phyloP scores from a whole-genome alignment of 1,140 invertebrate genomes.

The Leptopilina clavipes region DNA sequence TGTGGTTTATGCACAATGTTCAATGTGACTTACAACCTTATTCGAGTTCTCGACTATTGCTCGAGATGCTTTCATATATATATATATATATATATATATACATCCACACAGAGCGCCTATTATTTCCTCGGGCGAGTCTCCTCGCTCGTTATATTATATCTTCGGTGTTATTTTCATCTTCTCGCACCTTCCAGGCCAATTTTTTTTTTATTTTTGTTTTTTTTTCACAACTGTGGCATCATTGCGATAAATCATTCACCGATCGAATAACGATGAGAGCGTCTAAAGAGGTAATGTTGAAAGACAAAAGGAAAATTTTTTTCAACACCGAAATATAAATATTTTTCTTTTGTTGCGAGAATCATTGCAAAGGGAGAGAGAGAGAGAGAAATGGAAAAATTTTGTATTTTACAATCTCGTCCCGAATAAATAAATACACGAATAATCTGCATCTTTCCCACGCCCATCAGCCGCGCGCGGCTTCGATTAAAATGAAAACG shows the following conservation, averaged over 20 bases:
- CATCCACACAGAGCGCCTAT: neutral
- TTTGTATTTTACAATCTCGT: neutral
- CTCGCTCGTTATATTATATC: conserved; percentile 27
- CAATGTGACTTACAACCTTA: conserved; percentile 26
- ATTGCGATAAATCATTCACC: neutral
- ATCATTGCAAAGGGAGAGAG: too few relatives aligned
- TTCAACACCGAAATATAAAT: too few relatives aligned
- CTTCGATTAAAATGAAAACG: conserved; percentile 11
- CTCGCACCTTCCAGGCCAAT: conserved; percentile 16
- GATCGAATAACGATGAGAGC: conserved; percentile 11
- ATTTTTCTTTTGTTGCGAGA: too few relatives aligned
- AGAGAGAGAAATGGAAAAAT: neutral
- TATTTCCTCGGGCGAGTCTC: conserved; percentile 22
- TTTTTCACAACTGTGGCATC: neutral
- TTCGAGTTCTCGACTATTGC: conserved; percentile 20
- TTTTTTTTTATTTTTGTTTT: neutral
- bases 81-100: neutral
- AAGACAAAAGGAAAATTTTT: too few relatives aligned
- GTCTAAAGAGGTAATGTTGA: neutral
- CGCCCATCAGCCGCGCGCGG: neutral
- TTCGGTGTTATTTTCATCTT: conserved; percentile 28
- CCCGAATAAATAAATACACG: neutral
- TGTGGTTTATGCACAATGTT: conserved; percentile 34
- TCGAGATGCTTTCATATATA: neutral
- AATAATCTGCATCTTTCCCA: conserved; percentile 1